These are phyloP conservation scores for Cetonia aurata DNA, from an alignment of 2,888 invertebrate genomes.

Conservation along the genomic window DNA sequence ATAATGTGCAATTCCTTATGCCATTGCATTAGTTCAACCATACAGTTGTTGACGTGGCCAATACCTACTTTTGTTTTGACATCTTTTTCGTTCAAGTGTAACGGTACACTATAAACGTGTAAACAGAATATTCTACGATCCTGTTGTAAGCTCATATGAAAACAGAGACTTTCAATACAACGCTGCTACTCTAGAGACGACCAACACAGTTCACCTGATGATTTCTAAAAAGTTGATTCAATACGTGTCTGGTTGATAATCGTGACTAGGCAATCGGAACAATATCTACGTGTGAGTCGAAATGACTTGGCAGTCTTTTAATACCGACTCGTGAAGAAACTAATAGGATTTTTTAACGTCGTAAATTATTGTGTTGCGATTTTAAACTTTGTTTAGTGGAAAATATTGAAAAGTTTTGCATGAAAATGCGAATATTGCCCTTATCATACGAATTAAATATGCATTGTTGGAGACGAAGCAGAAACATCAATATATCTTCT, in stretches of 20 bases:
- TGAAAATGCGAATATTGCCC: neutral
- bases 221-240: slow-evolving; percentile 18
- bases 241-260: slow-evolving; percentile 56
- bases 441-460: no score
- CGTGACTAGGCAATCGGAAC: slow-evolving; percentile 61
- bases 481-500: no score
- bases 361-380: slow-evolving; percentile 43
- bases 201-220: slow-evolving; percentile 23
- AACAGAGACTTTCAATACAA: slow-evolving; percentile 47
- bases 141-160: slow-evolving; percentile 39
- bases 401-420: slow-evolving; percentile 33
- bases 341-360: slow-evolving; percentile 48
- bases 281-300: slow-evolving; percentile 64
- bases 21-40: slow-evolving; percentile 5
- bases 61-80: slow-evolving; percentile 25
- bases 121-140: slow-evolving; percentile 32
- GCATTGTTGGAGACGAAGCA: no score
- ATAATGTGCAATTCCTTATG: neutral
- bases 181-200: slow-evolving; percentile 45
- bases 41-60: neutral
- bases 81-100: slow-evolving; percentile 12
- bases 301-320: slow-evolving; percentile 59
- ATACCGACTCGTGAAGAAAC: slow-evolving; percentile 47
- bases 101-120: slow-evolving; percentile 25
- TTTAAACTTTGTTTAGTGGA: slow-evolving; percentile 38